Evolutionary conservation across 2,888 invertebrate genomes (phyloP).

Genomic region (Emesis furor): DNA sequence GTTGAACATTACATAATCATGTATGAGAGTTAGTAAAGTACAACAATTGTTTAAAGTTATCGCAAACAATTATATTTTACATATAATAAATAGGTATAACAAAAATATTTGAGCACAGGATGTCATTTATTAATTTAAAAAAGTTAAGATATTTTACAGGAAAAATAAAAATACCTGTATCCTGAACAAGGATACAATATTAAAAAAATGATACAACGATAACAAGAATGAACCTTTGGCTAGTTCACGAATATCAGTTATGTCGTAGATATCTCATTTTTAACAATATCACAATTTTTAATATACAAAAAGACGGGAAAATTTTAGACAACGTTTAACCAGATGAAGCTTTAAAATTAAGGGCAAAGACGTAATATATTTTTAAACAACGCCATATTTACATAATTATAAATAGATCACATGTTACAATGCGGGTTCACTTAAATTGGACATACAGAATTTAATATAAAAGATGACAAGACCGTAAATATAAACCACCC

Average conservation of each 20-base stretch:
- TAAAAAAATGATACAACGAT: constrained; percentile 27
- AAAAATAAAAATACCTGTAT: constrained; percentile 12
- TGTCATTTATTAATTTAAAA: constrained; percentile 62
- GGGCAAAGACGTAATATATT: constrained; percentile 83
- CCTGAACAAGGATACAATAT: neutral
- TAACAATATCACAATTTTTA: constrained; percentile 92
- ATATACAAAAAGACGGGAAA: constrained; percentile 89
- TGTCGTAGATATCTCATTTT: constrained; percentile 84
- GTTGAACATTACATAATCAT: constrained; percentile 53
- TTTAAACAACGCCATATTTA: constrained; percentile 77
- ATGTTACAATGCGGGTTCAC: constrained; percentile 83
- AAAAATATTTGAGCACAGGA: constrained; percentile 90
- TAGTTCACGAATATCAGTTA: constrained; percentile 83
- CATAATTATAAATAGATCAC: constrained; percentile 84
- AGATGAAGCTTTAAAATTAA: constrained; percentile 89
- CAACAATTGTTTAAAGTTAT: constrained; percentile 75
- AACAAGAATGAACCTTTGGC: constrained; percentile 80
- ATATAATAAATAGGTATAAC: constrained; percentile 38
- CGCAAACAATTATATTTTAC: constrained; percentile 70
- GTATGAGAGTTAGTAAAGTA: constrained; percentile 33
- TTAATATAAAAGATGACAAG: constrained; percentile 83
- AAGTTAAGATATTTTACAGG: constrained; percentile 22
- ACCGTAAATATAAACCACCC: constrained; percentile 82
- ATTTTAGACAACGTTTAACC: constrained; percentile 83
- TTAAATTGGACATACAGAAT: constrained; percentile 84